Evolutionary conservation across 2,797 vertebrate genomes (phyloP).

Genomic region (Pitangus sulphuratus): DNA sequence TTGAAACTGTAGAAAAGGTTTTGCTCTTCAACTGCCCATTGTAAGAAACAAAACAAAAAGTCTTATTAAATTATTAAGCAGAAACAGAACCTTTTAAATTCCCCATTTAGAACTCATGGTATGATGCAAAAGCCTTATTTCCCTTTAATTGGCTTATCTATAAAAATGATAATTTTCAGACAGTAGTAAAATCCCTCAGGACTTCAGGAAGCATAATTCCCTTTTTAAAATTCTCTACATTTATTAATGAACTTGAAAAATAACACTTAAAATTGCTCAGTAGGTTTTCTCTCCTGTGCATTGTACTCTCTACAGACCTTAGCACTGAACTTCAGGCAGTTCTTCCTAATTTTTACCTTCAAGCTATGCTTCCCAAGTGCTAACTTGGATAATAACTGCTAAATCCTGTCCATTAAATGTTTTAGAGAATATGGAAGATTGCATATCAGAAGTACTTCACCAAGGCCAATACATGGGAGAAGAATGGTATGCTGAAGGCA

Average conservation of each 20-base stretch:
- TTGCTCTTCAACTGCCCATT: neutral
- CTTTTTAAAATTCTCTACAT: conserved; percentile 67
- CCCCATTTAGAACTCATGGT: conserved; percentile 49
- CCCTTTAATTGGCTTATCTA: conserved; percentile 70
- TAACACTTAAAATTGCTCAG: conserved; percentile 31
- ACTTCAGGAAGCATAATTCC: conserved; percentile 61
- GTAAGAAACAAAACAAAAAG: conserved; percentile 28
- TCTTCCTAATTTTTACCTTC: conserved; percentile 43
- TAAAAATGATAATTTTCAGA: conserved; percentile 70
- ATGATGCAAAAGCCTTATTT: conserved; percentile 51
- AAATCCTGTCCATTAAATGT: conserved; percentile 16
- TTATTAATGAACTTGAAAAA: conserved; percentile 72
- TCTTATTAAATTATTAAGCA: conserved; percentile 58
- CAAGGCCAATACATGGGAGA: neutral
- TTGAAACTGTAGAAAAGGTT: conserved; percentile 19
- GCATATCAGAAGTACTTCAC: neutral
- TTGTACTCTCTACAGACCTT: conserved; percentile 36
- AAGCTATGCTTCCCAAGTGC: conserved; percentile 4
- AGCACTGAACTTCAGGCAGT: conserved; percentile 7
- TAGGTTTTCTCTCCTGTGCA: conserved; percentile 37
- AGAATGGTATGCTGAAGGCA: neutral
- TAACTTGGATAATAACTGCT: conserved; percentile 30
- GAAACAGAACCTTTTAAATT: conserved; percentile 46
- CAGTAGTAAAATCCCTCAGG: conserved; percentile 63
- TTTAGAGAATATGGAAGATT: neutral